Conservation (phyloP, 2,113 vertebrate species). For the Tyrannus savana region DNA sequence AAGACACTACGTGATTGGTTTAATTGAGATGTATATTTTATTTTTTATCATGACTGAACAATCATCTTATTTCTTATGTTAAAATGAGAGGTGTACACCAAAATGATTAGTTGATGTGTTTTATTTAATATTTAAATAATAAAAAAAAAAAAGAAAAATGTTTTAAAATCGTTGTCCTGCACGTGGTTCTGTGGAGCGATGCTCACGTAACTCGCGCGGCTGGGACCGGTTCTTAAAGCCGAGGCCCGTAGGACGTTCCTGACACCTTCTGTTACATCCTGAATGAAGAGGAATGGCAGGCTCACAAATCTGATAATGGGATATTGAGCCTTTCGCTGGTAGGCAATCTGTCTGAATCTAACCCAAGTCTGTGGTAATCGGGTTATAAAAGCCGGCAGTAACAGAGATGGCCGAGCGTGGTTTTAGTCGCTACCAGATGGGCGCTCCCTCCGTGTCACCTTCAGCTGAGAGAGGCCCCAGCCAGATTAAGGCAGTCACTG, state of each 20-base stretch:
- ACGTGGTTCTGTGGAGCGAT: background rate
- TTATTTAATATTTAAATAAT: slow-evolving; percentile 88
- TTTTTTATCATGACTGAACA: slow-evolving; percentile 76
- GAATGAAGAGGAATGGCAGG: slow-evolving; percentile 31
- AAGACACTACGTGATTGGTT: slow-evolving; percentile 68
- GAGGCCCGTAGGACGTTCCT: background rate
- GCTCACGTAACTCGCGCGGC: background rate
- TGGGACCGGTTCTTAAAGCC: background rate
- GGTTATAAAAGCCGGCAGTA: slow-evolving; percentile 41
- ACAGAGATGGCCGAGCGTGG: background rate
- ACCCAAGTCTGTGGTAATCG: slow-evolving; percentile 26
- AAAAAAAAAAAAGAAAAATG: slow-evolving; percentile 61
- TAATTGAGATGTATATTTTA: slow-evolving; percentile 71
- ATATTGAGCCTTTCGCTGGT: slow-evolving; percentile 50
- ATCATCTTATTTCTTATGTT: slow-evolving; percentile 78
- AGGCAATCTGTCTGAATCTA: slow-evolving; percentile 58
- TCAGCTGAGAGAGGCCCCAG: background rate
- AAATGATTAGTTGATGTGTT: slow-evolving; percentile 77
- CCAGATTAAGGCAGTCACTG: background rate
- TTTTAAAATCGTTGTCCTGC: slow-evolving; percentile 57
- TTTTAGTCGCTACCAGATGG: background rate
- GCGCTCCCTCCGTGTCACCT: background rate
- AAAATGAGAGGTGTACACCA: slow-evolving; percentile 75
- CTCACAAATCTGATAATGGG: slow-evolving; percentile 64
- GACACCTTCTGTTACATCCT: slow-evolving; percentile 3